phyloP scores from a whole-genome alignment of 2,888 invertebrate species.

The Molanna angustata region DNA sequence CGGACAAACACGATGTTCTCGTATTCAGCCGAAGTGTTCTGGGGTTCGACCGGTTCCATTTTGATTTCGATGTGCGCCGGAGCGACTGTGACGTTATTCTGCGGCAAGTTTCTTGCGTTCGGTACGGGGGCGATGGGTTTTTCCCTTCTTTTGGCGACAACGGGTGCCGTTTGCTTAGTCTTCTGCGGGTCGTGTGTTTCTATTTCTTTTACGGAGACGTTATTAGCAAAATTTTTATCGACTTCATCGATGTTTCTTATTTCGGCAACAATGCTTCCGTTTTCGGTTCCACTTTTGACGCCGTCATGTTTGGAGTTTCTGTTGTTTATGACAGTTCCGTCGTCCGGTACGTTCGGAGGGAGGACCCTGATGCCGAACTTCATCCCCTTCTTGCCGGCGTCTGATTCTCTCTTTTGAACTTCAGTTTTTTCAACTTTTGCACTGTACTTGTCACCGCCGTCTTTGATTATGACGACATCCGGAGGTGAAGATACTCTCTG shows the following conservation, averaged over 20 bases:
- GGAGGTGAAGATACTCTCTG: slow-evolving; percentile 24
- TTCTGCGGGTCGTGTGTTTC: slow-evolving; percentile 37
- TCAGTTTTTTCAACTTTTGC: slow-evolving; percentile 48
- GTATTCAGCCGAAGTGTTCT: slow-evolving; percentile 32
- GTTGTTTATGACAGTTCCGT: slow-evolving; percentile 44
- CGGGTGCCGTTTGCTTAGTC: slow-evolving; percentile 43
- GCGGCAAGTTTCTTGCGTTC: slow-evolving; percentile 45
- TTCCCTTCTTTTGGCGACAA: slow-evolving; percentile 54
- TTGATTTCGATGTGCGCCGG: slow-evolving; percentile 26
- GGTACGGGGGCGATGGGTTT: slow-evolving; percentile 53
- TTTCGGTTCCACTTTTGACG: slow-evolving; percentile 43
- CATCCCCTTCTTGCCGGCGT: slow-evolving; percentile 55
- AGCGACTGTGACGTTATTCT: slow-evolving; percentile 15
- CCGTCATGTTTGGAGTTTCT: slow-evolving; percentile 49
- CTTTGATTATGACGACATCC: slow-evolving; percentile 31
- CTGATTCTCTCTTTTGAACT: slow-evolving; percentile 56
- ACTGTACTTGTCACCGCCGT: slow-evolving; percentile 30
- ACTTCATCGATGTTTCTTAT: slow-evolving; percentile 48
- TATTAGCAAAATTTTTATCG: slow-evolving; percentile 39
- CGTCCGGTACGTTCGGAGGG: slow-evolving; percentile 56
- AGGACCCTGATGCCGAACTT: slow-evolving; percentile 70
- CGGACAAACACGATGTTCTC: slow-evolving; percentile 42
- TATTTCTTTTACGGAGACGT: background rate
- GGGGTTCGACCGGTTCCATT: slow-evolving; percentile 24
- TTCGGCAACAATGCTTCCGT: slow-evolving; percentile 38